Conservation (phyloP, 2,888 invertebrate species). For the Branchellion lobata region DNA sequence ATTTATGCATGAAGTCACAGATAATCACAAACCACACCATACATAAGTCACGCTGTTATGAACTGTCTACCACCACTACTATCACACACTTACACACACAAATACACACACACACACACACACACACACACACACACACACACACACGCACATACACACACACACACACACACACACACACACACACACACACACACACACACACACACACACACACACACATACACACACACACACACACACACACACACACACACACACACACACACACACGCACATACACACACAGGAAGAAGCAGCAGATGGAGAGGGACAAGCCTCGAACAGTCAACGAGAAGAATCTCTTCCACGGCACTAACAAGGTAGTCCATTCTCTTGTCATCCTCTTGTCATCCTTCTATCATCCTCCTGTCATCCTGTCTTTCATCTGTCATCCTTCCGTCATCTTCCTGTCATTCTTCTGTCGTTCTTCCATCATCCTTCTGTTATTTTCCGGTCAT, state of each 20-base stretch:
- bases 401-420: too few species aligned
- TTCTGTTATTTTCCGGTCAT: too few species aligned
- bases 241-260: background rate
- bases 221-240: slow-evolving; percentile 1
- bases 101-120: slow-evolving; percentile 2
- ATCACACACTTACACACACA: background rate
- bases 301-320: slow-evolving; percentile 48
- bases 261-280: background rate
- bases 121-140: background rate
- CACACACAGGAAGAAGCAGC: slow-evolving; percentile 49
- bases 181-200: background rate
- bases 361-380: too few species aligned
- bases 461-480: too few species aligned
- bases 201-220: background rate
- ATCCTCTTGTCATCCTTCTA: too few species aligned
- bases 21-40: too few species aligned
- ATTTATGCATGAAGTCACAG: too few species aligned
- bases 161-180: slow-evolving; percentile 35
- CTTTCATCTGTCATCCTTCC: too few species aligned
- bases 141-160: background rate
- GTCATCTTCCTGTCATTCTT: too few species aligned
- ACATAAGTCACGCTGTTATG: too few species aligned
- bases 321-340: slow-evolving; percentile 46
- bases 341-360: slow-evolving; percentile 51
- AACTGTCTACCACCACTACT: too few species aligned